These are phyloP conservation scores for Salvelinus fontinalis DNA, from an alignment of 2,113 vertebrate species.

Conservation along the genomic window DNA sequence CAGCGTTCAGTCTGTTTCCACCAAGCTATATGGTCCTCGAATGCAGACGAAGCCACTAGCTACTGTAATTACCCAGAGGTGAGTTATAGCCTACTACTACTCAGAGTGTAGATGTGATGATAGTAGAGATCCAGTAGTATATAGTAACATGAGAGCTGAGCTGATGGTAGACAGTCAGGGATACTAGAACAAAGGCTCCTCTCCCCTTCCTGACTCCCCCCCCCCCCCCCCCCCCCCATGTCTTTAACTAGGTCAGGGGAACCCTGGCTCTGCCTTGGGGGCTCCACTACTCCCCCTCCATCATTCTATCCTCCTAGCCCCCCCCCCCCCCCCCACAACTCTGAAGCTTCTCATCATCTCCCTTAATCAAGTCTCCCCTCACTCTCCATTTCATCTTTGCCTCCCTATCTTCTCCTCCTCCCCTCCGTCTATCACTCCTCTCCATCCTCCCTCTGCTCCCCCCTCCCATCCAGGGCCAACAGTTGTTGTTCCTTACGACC, in stretches of 20 bases:
- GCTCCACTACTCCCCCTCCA: background rate
- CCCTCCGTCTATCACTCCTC: background rate
- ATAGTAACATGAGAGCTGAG: constrained; percentile 32
- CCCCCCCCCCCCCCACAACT: too few relatives aligned
- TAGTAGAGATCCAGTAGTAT: too few relatives aligned
- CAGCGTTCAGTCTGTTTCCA: too few relatives aligned
- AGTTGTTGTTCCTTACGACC: constrained; percentile 57
- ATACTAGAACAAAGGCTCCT: constrained; percentile 36
- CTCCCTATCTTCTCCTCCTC: constrained; percentile 4
- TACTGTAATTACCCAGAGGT: too few relatives aligned
- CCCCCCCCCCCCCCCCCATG: constrained; percentile 44
- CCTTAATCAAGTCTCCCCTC: too few relatives aligned
- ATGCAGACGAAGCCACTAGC: too few relatives aligned
- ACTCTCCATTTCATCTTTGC: too few relatives aligned
- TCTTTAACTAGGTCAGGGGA: constrained; percentile 70
- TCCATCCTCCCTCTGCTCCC: too few relatives aligned
- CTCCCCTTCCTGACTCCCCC: constrained; percentile 48
- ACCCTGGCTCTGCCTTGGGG: constrained; percentile 27
- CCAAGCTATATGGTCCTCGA: too few relatives aligned
- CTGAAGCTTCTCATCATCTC: too few relatives aligned
- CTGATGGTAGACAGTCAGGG: constrained; percentile 10
- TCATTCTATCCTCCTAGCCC: too few relatives aligned
- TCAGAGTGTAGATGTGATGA: background rate
- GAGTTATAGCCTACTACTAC: too few relatives aligned
- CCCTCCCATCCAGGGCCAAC: constrained; percentile 5